A percentile compares a stretch with the other conserved stretches of the same genome.
These are phyloP conservation scores for Oikopleura albicans DNA, from an alignment of 23 tunicate species.

Conservation along the genomic window DNA sequence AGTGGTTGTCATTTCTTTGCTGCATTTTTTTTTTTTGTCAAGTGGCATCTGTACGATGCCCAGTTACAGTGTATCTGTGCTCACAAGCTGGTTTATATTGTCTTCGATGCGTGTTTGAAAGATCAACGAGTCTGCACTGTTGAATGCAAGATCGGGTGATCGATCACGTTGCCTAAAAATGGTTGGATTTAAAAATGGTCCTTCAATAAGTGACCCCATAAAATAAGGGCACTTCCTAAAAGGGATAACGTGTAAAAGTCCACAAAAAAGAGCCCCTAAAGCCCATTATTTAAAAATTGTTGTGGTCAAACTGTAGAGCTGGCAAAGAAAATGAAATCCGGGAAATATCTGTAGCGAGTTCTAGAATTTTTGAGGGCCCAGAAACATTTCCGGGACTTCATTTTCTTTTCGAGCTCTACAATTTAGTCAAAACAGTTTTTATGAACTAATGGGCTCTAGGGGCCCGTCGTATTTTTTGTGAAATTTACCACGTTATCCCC, in stretches of 20 bases:
- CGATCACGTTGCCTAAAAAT: no score
- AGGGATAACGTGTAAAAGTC: no score
- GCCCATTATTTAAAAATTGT: neutral
- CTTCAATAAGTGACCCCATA: no score
- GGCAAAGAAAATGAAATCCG: neutral
- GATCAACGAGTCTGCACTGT: neutral
- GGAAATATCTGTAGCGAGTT: neutral
- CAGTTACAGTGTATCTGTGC: neutral
- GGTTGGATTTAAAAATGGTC: no score
- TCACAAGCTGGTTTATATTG: neutral
- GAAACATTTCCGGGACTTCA: neutral
- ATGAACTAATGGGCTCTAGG: no score
- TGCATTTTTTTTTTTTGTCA: neutral
- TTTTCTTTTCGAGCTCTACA: neutral
- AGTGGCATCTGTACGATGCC: neutral
- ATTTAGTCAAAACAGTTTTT: neutral
- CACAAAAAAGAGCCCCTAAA: neutral
- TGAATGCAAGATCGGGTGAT: no score
- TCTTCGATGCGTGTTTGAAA: neutral
- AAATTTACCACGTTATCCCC: no score
- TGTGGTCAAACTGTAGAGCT: neutral
- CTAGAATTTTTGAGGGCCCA: neutral
- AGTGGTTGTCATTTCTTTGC: neutral
- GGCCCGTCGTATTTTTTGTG: no score
- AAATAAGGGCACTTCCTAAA: no score